Evolutionary conservation across 2,797 vertebrate species (phyloP), one percentile per base, ranked within the genome.

Genomic region (Falco peregrinus): DNA sequence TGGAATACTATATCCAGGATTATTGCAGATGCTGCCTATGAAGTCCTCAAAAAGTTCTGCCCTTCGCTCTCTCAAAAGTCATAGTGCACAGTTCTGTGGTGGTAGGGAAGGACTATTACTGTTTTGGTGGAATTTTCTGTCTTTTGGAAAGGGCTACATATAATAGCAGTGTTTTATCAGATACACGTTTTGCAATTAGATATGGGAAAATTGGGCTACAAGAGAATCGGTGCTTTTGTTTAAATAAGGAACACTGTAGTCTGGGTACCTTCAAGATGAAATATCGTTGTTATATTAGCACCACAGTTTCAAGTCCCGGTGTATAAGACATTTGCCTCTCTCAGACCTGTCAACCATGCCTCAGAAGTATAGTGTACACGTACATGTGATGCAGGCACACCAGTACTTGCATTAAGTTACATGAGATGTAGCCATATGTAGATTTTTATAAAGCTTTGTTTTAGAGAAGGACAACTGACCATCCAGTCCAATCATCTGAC

Each of bases 401-500:
- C 3, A 69, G n/a, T 25, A 56, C 24, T 56, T 26, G 24, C 33
- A 26, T 4, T 22, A 41, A 6, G 19, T 63, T 51, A 53, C 13
- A 3, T 8, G 14, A 33, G 41, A 50, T 6, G 5, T 28, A 61
- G 26, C 2, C 3, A 63, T 28, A 13, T 0, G 5, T 5, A 65
- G 61, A 43, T 50, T 91, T 82, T 61, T 18, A 51, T 5, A 83
- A 76, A 91, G 16, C 39, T 93, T 82, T 56, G 19, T 6, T 89
- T 91, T 29, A 60, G 35, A 83, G 39, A 51, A 6, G 51, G 16
- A 85, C 76, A 87, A 45, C 37, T 41, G 45, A 16, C 76, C 67
- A 20, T 69, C 20, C 21, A 61, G n/a, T 76, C 31, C 51, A 74
- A 15, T 21, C 1, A 0, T 15, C 50, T 76, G 25, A 26, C 51